Conservation (phyloP, 2,797 vertebrate species). For the Epinephelus awoara region DNA sequence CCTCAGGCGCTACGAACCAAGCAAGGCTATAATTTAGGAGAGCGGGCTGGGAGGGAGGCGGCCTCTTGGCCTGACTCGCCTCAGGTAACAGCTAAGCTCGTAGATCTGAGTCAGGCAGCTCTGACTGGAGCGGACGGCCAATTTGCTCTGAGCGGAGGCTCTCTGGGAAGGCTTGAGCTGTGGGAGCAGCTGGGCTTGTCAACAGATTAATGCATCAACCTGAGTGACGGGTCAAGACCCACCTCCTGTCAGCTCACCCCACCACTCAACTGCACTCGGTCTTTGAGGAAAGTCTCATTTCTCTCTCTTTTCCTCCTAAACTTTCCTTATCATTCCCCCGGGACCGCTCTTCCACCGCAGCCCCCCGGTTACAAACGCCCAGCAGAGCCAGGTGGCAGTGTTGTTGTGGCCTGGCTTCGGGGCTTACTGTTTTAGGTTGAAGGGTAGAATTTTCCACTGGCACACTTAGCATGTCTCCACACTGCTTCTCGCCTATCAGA, state of each 20-base stretch:
- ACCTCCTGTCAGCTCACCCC: slow-evolving; percentile 64
- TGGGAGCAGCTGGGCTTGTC: slow-evolving; percentile 83
- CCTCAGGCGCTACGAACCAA: slow-evolving; percentile 64
- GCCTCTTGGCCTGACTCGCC: slow-evolving; percentile 74
- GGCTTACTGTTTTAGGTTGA: slow-evolving; percentile 51
- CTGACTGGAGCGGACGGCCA: slow-evolving; percentile 73
- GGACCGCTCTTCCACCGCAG: slow-evolving; percentile 32
- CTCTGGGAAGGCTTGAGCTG: slow-evolving; percentile 70
- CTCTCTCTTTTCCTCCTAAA: slow-evolving; percentile 33
- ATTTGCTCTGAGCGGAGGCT: slow-evolving; percentile 75
- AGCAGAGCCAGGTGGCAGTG: slow-evolving; percentile 70
- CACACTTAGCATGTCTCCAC: slow-evolving; percentile 70
- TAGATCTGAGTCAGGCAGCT: slow-evolving; percentile 74
- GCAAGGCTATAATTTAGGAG: slow-evolving; percentile 78
- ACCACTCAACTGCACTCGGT: slow-evolving; percentile 15
- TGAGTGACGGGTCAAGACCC: slow-evolving; percentile 76
- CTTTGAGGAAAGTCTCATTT: slow-evolving; percentile 42
- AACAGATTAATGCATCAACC: slow-evolving; percentile 84
- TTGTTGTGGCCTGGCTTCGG: slow-evolving; percentile 61
- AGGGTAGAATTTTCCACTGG: slow-evolving; percentile 78
- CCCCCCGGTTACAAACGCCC: slow-evolving; percentile 26
- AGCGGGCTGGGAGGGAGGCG: slow-evolving; percentile 60
- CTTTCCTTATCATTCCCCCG: slow-evolving; percentile 46
- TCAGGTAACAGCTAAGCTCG: slow-evolving; percentile 80
- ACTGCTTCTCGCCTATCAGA: slow-evolving; percentile 73